Base-by-base conservation (phyloP, 2,797 vertebrate species). In the Myoxocephalus aenaeus region DNA sequence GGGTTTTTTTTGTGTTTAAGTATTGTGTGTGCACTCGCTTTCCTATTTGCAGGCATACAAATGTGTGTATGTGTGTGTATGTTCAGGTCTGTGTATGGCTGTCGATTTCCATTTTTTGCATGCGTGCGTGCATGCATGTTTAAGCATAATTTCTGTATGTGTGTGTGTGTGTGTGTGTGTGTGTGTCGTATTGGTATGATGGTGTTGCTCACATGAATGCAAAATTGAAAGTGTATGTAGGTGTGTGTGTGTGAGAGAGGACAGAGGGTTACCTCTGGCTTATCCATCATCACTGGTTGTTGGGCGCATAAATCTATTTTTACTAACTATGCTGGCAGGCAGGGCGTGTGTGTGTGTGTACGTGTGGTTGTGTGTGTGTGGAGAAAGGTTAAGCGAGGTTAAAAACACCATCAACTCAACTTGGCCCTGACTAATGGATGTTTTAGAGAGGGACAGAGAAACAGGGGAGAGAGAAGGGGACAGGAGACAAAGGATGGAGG, bases 391-490 rank as follows among this genome's bases (percentile, higher is more conserved):
- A 92, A 92, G 87, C 73, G 86, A 92, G 93, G 93, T 92, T 94
- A 93, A 93, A 93, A 94, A 94, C 90, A 92, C 90, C 92, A 94
- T 94, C 92, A 94, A 91, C 90, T 93, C 92, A 92, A 92, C 90
- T 92, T 94, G 91, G 92, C 91, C 93, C 86, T 93, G 92, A 93
- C 93, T 93, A 94, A 94, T 94, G 89, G 91, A 86, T 92, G 89
- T 91, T 90, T 92, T 87, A 87, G 88, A 84, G 86, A 77, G 89
- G 87, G 87, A 90, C 77, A 58, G 70, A 79, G 76, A 76, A 70
- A 80, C n/a, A 48, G 67, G 44, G 38, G 57, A 57, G 68, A 56
- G 81, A 80, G 88, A 81, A 76, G 65, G 75, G 80, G 81, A 86
- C 73, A 65, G 69, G 66, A 83, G 80, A 89, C 67, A 87, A 86